Conservation (phyloP, 2,113 vertebrate species). For the Ranitomeya variabilis region DNA sequence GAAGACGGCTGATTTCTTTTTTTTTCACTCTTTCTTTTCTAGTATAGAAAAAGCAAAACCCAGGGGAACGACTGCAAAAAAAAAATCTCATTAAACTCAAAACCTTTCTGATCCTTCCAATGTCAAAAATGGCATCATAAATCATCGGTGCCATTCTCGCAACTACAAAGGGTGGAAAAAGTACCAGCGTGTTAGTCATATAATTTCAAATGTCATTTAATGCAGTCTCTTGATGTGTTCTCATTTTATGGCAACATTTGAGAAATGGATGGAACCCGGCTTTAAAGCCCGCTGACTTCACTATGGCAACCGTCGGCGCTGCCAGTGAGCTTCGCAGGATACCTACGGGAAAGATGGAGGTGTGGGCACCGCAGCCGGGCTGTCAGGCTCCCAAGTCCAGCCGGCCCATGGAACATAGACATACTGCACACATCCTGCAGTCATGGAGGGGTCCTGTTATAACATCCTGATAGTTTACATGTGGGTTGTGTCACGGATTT, state of each 20-base stretch:
- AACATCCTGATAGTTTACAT: too few species aligned
- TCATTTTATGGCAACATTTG: constrained; percentile 46
- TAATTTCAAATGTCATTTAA: constrained; percentile 54
- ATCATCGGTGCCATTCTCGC: constrained; percentile 38
- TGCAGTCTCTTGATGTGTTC: constrained; percentile 43
- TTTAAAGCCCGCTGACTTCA: constrained; percentile 42
- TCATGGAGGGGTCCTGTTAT: too few species aligned
- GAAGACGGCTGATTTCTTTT: not conserved
- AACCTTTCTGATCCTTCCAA: constrained; percentile 53
- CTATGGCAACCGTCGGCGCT: constrained; percentile 32
- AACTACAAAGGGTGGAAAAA: constrained; percentile 47
- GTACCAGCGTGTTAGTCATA: constrained; percentile 14
- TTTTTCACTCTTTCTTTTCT: constrained; percentile 2
- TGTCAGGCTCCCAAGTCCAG: not conserved
- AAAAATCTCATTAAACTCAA: constrained; percentile 54
- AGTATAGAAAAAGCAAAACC: constrained; percentile 27
- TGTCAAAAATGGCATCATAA: constrained; percentile 56
- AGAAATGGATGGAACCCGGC: constrained; percentile 51
- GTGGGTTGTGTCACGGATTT: too few species aligned
- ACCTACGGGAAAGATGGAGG: not conserved
- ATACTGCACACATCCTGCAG: not conserved
- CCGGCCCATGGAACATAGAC: not conserved
- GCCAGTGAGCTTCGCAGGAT: not conserved
- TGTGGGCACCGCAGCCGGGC: too few species aligned
- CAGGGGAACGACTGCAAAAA: constrained; percentile 4